Base-by-base conservation (phyloP, 2,113 vertebrate species). In the Plecturocebus donacophilus region DNA sequence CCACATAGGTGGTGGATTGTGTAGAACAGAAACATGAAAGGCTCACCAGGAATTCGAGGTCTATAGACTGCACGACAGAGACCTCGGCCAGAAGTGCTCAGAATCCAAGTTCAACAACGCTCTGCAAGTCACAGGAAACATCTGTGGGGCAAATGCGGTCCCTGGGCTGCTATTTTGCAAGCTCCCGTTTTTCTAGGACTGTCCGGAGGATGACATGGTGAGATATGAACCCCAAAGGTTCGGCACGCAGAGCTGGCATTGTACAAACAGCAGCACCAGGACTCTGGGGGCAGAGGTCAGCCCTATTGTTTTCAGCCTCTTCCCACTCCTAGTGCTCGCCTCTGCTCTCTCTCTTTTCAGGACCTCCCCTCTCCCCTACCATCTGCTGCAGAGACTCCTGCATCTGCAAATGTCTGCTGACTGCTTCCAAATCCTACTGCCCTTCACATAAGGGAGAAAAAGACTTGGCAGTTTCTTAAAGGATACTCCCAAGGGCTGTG, bases 201-300 rank as follows among this genome's bases (percentile, higher is more conserved):
- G 45, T 75, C 38, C 21, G 30, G 40, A 81, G 64, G 52, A 20
- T 49, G 8, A 30, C 6, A 40, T 12, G 20, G 40, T 35, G n/a
- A 79, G 1, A 20, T 1, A 4, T 64, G 49, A 21, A 20, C 17
- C 38, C 42, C 56, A 5, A 32, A 45, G 61, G 17, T 35, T 3
- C 10, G 0, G 23, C 1, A 0, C 5, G 1, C 12, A 0, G 13
- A 1, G 49, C n/a, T 2, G 2, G 61, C 35, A 42, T 49, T 12
- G 64, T 30, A 61, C 64, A 30, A 32, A 16, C 12, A 17, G 49
- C 49, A 3, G 1, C 32, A 4, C 3, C 49, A 35, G 6, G 35
- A 23, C 5, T 6, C 52, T 47, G 8, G 0, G 16, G 5, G 38
- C 32, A 35, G 40, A 81, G 17, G 27, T 7, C 21, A 13, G 5